Base-by-base conservation (phyloP, 2,888 invertebrate species). In the Syritta pipiens region DNA sequence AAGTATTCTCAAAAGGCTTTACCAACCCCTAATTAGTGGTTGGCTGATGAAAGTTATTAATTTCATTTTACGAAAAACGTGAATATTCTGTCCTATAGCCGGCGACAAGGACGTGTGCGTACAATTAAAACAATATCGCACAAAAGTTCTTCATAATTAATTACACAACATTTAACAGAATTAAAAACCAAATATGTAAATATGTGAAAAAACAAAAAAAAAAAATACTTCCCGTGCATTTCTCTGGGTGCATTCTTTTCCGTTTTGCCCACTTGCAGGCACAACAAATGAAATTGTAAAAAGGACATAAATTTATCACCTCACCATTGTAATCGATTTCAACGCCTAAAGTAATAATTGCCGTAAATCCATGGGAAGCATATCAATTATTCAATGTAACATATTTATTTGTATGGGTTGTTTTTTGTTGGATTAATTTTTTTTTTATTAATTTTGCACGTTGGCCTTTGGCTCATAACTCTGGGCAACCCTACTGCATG, bases 71-170 rank as follows among this genome's bases (percentile, higher is more conserved):
- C 9, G 24, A 35, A 55, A 37, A 40, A 9, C 37, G n/a, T 53
- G n/a, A n/a, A n/a, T 26, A 12, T 51, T 35, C 12, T 17, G 37
- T 20, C 32, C 20, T 10, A 17, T 19, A 19, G 6, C 19, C 28
- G 28, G n/a, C 3, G 10, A 12, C 20, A 35, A 32, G 22, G 9
- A 7, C 4, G 3, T 10, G 10, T 22, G 37, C 22, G 26, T 26
- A 37, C 9, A 57, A 26, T 20, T 44, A 46, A 46, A 24, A 46
- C 20, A 46, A 46, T 12, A 22, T 22, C 28, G 19, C 37, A 26
- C 55, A 26, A n/a, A 48, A 40, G 37, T 14, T 26, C 9, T 55
- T 24, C 57, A 22, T 59, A 44, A 59, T 59, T 44, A 59, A 22
- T 44, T 44, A 1, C 30, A 30, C 42, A 10, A 59, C 44, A 44